These are phyloP conservation scores for Ceyx margarethae DNA, from an alignment of 2,113 vertebrate species.

Conservation along the genomic window DNA sequence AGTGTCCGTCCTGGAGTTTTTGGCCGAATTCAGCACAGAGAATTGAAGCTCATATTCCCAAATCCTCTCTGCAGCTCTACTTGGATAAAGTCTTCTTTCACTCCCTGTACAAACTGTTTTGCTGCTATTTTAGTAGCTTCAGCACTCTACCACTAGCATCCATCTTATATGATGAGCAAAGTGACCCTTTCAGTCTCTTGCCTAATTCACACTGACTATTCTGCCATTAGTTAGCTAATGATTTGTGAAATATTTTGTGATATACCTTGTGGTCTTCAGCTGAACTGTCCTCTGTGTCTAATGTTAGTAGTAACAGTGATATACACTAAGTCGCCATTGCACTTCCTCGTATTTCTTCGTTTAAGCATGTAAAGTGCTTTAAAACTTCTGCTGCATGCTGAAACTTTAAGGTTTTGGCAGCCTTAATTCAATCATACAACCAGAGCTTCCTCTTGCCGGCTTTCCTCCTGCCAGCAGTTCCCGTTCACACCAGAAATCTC, in stretches of 20 bases:
- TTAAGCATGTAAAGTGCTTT: background rate
- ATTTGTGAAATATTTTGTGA: constrained; percentile 52
- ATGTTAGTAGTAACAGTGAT: background rate
- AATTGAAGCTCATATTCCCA: background rate
- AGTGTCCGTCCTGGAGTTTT: background rate
- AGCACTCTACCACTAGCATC: background rate
- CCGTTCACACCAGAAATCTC: constrained; percentile 18
- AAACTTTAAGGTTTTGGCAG: background rate
- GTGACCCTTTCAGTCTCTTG: constrained; percentile 5
- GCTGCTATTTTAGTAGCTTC: background rate
- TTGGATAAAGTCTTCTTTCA: background rate
- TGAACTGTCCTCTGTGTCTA: background rate
- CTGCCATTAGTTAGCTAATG: constrained; percentile 52
- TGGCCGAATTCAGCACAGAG: background rate
- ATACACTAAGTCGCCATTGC: background rate
- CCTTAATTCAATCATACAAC: background rate
- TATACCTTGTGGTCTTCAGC: constrained; percentile 20
- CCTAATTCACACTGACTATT: background rate
- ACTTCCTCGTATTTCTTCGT: background rate
- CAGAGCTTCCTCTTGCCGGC: background rate
- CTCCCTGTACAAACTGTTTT: background rate
- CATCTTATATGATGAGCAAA: constrained; percentile 8
- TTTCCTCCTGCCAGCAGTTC: constrained; percentile 39
- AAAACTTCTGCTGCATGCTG: background rate
- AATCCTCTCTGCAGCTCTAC: background rate